A percentile compares a stretch with the other conserved stretches of the same genome.
Evolutionary conservation across 2,888 invertebrate species (phyloP).

Genomic region (Scelioninae gen. 2): DNA sequence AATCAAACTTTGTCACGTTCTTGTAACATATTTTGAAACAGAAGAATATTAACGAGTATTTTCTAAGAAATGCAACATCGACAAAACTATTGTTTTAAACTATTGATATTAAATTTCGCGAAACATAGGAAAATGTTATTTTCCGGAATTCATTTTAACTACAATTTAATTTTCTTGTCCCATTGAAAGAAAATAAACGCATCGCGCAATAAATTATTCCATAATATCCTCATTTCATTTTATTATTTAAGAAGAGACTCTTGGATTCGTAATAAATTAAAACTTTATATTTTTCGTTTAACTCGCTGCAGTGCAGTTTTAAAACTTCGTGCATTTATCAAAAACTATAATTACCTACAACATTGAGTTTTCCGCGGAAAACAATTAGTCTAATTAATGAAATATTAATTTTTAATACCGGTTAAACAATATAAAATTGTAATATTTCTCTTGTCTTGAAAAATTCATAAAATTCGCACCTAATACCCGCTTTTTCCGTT

Average conservation of each 20-base stretch:
- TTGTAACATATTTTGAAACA: too few relatives aligned
- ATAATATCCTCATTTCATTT: too few relatives aligned
- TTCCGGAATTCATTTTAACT: too few relatives aligned
- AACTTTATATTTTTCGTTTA: constrained; percentile 7
- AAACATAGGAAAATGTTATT: too few relatives aligned
- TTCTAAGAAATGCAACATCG: too few relatives aligned
- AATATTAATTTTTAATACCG: neutral
- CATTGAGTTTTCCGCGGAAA: neutral
- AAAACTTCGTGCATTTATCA: constrained; percentile 8
- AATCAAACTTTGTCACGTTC: too few relatives aligned
- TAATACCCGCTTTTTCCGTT: neutral
- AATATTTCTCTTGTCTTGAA: neutral
- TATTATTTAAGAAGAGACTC: neutral
- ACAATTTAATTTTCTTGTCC: too few relatives aligned
- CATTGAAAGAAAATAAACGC: too few relatives aligned
- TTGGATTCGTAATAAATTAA: neutral
- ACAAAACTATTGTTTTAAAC: too few relatives aligned
- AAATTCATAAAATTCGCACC: neutral
- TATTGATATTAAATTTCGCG: too few relatives aligned
- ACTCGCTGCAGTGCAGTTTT: neutral
- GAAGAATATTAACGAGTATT: too few relatives aligned
- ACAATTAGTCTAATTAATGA: neutral
- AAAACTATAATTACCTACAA: neutral
- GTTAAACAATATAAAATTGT: neutral
- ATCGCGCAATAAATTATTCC: too few relatives aligned